These are phyloP conservation scores for Tamandua tetradactyla DNA, from an alignment of 2,797 vertebrate species.

Conservation along the genomic window DNA sequence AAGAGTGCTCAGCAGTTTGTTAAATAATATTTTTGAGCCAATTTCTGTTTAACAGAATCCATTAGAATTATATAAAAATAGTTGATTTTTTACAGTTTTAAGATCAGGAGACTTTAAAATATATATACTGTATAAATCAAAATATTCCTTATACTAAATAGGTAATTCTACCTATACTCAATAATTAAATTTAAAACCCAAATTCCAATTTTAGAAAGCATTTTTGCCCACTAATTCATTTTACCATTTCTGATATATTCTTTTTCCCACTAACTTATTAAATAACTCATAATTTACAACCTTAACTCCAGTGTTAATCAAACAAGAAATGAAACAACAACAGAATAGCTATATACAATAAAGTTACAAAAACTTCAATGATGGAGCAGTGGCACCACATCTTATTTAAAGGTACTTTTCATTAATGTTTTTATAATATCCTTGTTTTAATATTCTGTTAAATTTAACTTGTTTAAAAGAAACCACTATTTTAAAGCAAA, in stretches of 20 bases:
- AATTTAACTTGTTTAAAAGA: neutral
- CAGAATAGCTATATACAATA: too few relatives aligned
- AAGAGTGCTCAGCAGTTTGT: neutral
- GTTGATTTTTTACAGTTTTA: conserved; percentile 35
- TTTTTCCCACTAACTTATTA: conserved; percentile 20
- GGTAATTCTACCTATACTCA: conserved; percentile 48
- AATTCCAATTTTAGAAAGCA: conserved; percentile 25
- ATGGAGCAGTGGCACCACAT: too few relatives aligned
- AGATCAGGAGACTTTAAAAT: conserved; percentile 45
- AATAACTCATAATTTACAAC: conserved; percentile 34
- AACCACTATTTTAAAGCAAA: conserved; percentile 45
- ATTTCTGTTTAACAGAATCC: conserved; percentile 47
- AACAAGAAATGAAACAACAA: too few relatives aligned
- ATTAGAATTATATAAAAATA: conserved; percentile 69
- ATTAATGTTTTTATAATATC: too few relatives aligned
- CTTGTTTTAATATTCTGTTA: too few relatives aligned
- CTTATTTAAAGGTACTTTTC: too few relatives aligned
- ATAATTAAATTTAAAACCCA: conserved; percentile 62
- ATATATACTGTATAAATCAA: conserved; percentile 66
- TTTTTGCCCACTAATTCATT: conserved; percentile 22
- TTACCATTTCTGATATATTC: conserved; percentile 34
- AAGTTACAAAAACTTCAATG: too few relatives aligned
- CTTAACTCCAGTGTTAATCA: conserved; percentile 51
- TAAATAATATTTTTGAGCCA: conserved; percentile 18
- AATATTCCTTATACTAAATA: conserved; percentile 39